Base-by-base conservation (phyloP, 2,113 vertebrate genomes). In the Hassar affinis region DNA sequence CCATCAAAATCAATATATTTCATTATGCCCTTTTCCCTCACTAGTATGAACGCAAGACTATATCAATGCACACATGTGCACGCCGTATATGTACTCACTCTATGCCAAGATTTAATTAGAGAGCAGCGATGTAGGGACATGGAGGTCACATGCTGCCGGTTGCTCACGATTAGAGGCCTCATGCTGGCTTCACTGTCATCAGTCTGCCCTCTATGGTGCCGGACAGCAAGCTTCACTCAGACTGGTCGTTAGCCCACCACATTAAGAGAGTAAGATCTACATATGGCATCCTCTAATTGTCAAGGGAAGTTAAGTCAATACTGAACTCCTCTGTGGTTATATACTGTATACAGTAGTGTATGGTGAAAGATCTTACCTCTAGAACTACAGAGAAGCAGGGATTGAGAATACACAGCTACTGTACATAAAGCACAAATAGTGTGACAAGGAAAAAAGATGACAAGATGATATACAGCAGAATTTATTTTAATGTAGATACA, bases 41-140 rank as follows among this genome's bases (percentile, higher is more conserved):
- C 27, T 49, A 35, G 17, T 15, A 35, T 51, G 20, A 69, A 33
- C 8, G 2, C 51, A 15, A 76, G 47, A 5, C 5, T 66, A n/a
- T 68, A 47, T 22, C 14, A 71, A 33, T 52, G 71, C 45, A 64
- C 42, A 78, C 45, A 7, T 12, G 3, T 69, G 45, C 27, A 22
- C 22, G 6, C 38, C n/a, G 17, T 56, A 80, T 20, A 38, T 35
- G 74, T n/a, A 83, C 45, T 76, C 66, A 85, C 88, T 49, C 85
- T 87, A 27, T 79, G n/a, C 52, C 71, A 33, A 42, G 75, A 79
- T 90, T 54, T 90, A 92, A 93, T 94, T 90, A 90, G 14, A 42
- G 87, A 84, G 64, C 75, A 4, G 56, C 86, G 86, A 87, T 85
- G 90, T 45, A 86, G 88, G 82, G 12, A 72, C 68, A 86, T 88